phyloP scores from a whole-genome alignment of 2,888 invertebrate genomes.

The Perithous albicinctus region DNA sequence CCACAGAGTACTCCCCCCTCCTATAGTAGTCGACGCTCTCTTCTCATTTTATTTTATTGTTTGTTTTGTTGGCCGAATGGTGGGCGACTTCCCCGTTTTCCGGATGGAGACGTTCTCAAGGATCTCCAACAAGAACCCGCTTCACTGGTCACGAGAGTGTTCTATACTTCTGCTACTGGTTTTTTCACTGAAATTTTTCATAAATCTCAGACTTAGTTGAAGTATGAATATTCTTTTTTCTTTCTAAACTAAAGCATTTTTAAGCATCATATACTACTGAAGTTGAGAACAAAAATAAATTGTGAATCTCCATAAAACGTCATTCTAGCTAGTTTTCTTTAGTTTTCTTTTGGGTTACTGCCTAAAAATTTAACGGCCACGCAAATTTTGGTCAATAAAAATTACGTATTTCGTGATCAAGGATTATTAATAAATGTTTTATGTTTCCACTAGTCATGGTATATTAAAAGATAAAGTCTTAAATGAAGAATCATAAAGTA shows the following conservation, averaged over 20 bases:
- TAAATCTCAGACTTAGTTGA: conserved; percentile 9
- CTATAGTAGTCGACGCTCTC: conserved; percentile 12
- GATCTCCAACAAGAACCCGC: conserved; percentile 39
- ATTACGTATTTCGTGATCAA: no score
- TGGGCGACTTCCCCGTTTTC: conserved; percentile 60
- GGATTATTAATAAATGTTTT: no score
- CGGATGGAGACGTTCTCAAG: conserved; percentile 71
- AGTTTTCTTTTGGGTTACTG: no score
- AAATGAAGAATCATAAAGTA: no score
- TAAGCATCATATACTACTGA: neutral
- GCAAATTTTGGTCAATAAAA: no score
- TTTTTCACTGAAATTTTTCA: conserved; percentile 15
- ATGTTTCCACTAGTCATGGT: no score
- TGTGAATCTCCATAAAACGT: no score
- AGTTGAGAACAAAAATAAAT: neutral
- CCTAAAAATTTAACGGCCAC: no score
- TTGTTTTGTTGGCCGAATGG: conserved; percentile 35
- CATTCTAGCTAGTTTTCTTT: no score
- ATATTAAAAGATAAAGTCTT: no score
- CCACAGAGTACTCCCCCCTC: conserved; percentile 50
- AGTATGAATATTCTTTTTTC: neutral
- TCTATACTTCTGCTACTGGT: conserved; percentile 23
- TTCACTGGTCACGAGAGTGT: conserved; percentile 39
- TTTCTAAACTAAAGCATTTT: neutral
- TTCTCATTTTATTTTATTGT: conserved; percentile 36